Conservation (phyloP, 1,140 invertebrate species). For the Hyles vespertilio region DNA sequence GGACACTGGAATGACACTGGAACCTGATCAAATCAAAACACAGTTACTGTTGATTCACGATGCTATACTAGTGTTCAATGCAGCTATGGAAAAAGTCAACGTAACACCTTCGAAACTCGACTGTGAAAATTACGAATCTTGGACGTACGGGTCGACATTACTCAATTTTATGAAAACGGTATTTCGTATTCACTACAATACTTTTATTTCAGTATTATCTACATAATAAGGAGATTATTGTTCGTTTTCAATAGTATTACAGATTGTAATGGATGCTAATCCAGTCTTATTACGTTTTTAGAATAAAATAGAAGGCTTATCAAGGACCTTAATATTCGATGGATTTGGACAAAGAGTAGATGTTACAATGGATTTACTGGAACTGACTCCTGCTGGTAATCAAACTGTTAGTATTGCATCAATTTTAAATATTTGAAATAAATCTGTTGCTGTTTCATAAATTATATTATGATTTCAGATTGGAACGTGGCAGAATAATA, state of each 20-base stretch:
- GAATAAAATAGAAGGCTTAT: constrained; percentile 81
- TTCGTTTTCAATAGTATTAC: not conserved
- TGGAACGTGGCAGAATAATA: constrained; percentile 42
- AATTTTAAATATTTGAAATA: not conserved
- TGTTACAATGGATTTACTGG: constrained; percentile 87
- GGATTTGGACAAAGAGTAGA: constrained; percentile 87
- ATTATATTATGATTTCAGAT: constrained; percentile 38
- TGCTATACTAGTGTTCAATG: constrained; percentile 44
- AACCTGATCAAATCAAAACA: constrained; percentile 43
- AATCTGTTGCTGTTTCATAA: not conserved
- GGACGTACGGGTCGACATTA: constrained; percentile 53
- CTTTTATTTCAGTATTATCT: too few relatives aligned
- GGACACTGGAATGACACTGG: constrained; percentile 27
- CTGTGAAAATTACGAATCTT: constrained; percentile 47
- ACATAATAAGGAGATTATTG: constrained; percentile 10
- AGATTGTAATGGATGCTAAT: too few relatives aligned
- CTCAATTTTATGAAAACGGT: constrained; percentile 67
- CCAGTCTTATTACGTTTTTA: constrained; percentile 28
- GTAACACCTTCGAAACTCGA: constrained; percentile 23
- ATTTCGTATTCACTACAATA: constrained; percentile 3
- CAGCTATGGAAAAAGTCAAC: constrained; percentile 42
- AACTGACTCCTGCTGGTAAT: constrained; percentile 81
- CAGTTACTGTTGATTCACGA: constrained; percentile 52
- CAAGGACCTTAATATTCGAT: constrained; percentile 89
- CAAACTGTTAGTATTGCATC: constrained; percentile 60